phyloP scores from a whole-genome alignment of 2,888 invertebrate genomes.

The Eupsilia transversa region DNA sequence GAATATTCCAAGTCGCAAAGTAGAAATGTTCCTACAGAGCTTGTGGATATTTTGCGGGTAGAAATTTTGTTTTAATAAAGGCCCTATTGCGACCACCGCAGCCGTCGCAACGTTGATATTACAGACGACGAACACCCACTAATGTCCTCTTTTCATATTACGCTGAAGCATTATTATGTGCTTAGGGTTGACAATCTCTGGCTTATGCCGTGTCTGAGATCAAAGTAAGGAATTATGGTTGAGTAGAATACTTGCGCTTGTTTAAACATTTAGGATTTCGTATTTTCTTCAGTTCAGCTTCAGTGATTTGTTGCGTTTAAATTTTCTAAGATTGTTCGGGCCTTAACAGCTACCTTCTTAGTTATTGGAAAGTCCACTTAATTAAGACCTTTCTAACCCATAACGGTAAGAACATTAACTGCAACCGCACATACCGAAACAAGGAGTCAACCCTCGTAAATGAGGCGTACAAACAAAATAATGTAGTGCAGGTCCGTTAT shows the following conservation, averaged over 20 bases:
- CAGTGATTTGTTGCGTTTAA: background rate
- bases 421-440: constrained; percentile 71
- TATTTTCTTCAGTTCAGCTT: constrained; percentile 20
- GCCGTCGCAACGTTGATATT: constrained; percentile 87
- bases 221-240: constrained; percentile 70
- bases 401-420: constrained; percentile 66
- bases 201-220: constrained; percentile 76
- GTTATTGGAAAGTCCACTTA: background rate
- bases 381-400: constrained; percentile 50
- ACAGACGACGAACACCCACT: constrained; percentile 86
- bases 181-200: constrained; percentile 86
- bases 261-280: constrained; percentile 56
- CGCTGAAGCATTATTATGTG: constrained; percentile 87
- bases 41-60: constrained; percentile 87
- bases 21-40: constrained; percentile 75
- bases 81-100: constrained; percentile 83
- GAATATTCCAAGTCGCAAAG: constrained; percentile 67
- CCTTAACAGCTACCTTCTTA: background rate
- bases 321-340: background rate
- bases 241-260: constrained; percentile 60
- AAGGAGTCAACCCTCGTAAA: constrained; percentile 84
- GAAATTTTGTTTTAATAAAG: constrained; percentile 90
- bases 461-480: constrained; percentile 84
- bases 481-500: constrained; percentile 83
- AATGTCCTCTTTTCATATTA: constrained; percentile 88